Percentiles rank a stretch among this genome's conserved stretches.
These are phyloP conservation scores for Sisyra nigra DNA, from an alignment of 2,888 invertebrate species.

Conservation along the genomic window DNA sequence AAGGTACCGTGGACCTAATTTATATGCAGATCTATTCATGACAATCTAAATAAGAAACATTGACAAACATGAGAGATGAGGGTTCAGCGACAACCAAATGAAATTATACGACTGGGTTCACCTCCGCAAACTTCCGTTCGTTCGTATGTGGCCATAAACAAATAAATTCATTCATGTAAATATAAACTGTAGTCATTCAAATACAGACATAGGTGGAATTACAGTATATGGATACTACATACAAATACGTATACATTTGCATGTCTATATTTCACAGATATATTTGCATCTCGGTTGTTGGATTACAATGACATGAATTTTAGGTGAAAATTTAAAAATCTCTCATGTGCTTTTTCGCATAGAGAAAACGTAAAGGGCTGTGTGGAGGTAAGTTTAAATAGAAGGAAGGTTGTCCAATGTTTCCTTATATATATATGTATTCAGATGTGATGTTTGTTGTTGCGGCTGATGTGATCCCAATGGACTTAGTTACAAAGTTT, in stretches of 20 bases:
- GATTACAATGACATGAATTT: slow-evolving; percentile 13
- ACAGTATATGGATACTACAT: slow-evolving; percentile 18
- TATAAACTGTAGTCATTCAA: slow-evolving; percentile 15
- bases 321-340: too few relatives aligned
- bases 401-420: too few relatives aligned
- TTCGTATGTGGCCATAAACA: slow-evolving; percentile 12
- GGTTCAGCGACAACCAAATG: slow-evolving; percentile 17
- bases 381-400: too few relatives aligned
- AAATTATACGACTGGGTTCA: slow-evolving; percentile 22
- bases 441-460: slow-evolving; percentile 2
- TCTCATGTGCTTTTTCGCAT: slow-evolving; percentile 14
- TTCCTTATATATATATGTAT: too few relatives aligned
- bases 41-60: slow-evolving; percentile 16
- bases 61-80: slow-evolving; percentile 18
- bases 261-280: slow-evolving; percentile 10
- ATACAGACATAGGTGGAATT: too few relatives aligned
- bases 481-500: slow-evolving; percentile 19
- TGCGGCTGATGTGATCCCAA: slow-evolving; percentile 22
- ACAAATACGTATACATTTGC: slow-evolving; percentile 13
- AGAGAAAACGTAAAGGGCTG: too few relatives aligned
- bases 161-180: slow-evolving; percentile 25
- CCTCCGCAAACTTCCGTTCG: slow-evolving; percentile 7
- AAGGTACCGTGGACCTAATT: too few relatives aligned
- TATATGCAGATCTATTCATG: too few relatives aligned
- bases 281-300: slow-evolving; percentile 11